Conservation (phyloP, 2,888 invertebrate species). For the Myathropa florea region DNA sequence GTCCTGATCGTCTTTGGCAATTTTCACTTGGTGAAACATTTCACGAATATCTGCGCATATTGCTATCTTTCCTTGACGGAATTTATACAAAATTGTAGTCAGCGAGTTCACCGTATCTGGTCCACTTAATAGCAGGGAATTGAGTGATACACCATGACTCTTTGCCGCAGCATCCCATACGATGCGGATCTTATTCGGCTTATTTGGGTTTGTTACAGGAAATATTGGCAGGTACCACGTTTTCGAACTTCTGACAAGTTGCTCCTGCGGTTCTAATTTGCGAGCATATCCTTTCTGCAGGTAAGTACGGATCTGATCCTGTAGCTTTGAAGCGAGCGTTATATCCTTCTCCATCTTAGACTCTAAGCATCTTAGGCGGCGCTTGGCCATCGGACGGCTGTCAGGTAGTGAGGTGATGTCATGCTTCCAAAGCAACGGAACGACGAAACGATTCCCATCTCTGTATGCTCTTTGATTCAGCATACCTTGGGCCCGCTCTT, state of each 20-base stretch:
- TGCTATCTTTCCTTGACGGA: slow-evolving; percentile 75
- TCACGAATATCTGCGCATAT: slow-evolving; percentile 74
- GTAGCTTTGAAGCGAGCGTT: neutral
- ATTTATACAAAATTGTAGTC: slow-evolving; percentile 76
- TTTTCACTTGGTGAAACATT: slow-evolving; percentile 70
- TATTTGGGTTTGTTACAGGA: slow-evolving; percentile 72
- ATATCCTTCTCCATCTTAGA: slow-evolving; percentile 1
- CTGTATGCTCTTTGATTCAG: neutral
- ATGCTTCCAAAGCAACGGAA: neutral
- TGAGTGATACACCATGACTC: slow-evolving; percentile 72
- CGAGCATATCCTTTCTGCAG: slow-evolving; percentile 25
- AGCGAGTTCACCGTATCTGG: slow-evolving; percentile 75
- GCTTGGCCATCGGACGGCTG: slow-evolving; percentile 32
- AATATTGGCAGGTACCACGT: slow-evolving; percentile 74
- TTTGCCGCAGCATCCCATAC: slow-evolving; percentile 76
- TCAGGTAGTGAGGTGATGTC: slow-evolving; percentile 5
- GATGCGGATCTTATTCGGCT: slow-evolving; percentile 73
- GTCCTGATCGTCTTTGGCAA: slow-evolving; percentile 69
- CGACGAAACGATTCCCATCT: neutral
- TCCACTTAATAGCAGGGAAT: slow-evolving; percentile 74
- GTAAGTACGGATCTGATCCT: slow-evolving; percentile 10
- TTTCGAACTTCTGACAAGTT: neutral
- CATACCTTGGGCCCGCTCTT: neutral
- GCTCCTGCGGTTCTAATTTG: slow-evolving; percentile 27
- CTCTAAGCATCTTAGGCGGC: slow-evolving; percentile 5